A percentile compares a stretch with the other conserved stretches of the same genome.
Evolutionary conservation across 2,888 invertebrate genomes (phyloP).

Genomic region (Malacosoma neustria): DNA sequence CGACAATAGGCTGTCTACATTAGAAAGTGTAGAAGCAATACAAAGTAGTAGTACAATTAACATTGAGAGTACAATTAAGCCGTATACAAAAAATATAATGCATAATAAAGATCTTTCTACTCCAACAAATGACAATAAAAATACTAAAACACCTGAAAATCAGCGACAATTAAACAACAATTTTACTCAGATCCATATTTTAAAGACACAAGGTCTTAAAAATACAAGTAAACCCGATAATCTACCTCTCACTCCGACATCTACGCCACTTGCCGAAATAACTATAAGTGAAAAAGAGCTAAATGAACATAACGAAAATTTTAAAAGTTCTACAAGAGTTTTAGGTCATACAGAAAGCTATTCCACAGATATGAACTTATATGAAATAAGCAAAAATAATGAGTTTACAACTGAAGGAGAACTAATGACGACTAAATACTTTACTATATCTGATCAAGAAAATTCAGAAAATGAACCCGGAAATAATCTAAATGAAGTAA

Average conservation of each 20-base stretch:
- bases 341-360: neutral
- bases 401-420: neutral
- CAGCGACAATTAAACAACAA: conserved; percentile 55
- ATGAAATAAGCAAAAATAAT: neutral
- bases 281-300: neutral
- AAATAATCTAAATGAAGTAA: neutral
- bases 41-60: conserved; percentile 53
- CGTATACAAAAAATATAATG: conserved; percentile 26
- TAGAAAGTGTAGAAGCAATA: conserved; percentile 33
- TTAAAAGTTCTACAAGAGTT: neutral
- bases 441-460: no score
- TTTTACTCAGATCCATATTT: conserved; percentile 28
- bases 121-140: conserved; percentile 43
- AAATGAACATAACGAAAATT: neutral
- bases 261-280: no score
- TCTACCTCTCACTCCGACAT: neutral
- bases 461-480: neutral
- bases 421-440: no score
- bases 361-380: neutral
- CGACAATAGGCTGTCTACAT: conserved; percentile 1
- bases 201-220: conserved; percentile 7
- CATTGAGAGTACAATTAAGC: conserved; percentile 47
- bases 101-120: conserved; percentile 28
- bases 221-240: conserved; percentile 10
- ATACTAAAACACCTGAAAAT: conserved; percentile 59